Base-by-base conservation (phyloP, 2,797 vertebrate species). In the Graptemys geographica region DNA sequence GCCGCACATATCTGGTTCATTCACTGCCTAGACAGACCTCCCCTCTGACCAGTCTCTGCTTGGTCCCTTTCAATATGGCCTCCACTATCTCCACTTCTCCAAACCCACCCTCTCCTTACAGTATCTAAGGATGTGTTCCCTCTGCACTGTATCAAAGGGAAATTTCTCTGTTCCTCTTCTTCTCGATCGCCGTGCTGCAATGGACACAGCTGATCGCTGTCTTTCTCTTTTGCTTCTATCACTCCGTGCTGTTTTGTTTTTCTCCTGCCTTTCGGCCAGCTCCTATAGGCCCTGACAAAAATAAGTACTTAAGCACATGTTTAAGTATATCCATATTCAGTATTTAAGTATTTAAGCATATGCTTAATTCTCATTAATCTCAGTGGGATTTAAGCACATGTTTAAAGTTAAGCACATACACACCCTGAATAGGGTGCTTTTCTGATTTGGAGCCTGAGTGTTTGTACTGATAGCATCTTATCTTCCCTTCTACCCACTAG, bases 141-240 rank as follows among this genome's bases (percentile, higher is more conserved):
- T 1, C 33, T 25, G 72, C 81, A n/a, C n/a, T 59, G 12, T 52
- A 81, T 41, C 13, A 57, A 90, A 57, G 8, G 5, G 25, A 57
- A 8, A 2, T 4, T 51, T 8, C 28, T 72, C 13, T 86, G 9
- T 6, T 69, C 83, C 37, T 4, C 0, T 2, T 1, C 79, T 76
- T 91, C 1, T 12, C 37, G 5, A 41, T 47, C 21, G 72, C 1
- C 0, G 1, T 23, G 10, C 37, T 76, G 41, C 25, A 76, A 76
- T 4, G 6, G 33, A 69, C 4, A 5, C 62, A 69, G 62, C 3
- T 76, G 7, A 27, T 44, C 25, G 47, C 4, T 76, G 37, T 76
- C 11, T 21, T 74, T 25, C 69, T 47, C 41, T 44, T 44, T 4
- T 52, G 16, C 15, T 52, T 78, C 4, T 28, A 55, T 6, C 1